Conservation (phyloP, 2,888 invertebrate species). For the Campoletis raptor region DNA sequence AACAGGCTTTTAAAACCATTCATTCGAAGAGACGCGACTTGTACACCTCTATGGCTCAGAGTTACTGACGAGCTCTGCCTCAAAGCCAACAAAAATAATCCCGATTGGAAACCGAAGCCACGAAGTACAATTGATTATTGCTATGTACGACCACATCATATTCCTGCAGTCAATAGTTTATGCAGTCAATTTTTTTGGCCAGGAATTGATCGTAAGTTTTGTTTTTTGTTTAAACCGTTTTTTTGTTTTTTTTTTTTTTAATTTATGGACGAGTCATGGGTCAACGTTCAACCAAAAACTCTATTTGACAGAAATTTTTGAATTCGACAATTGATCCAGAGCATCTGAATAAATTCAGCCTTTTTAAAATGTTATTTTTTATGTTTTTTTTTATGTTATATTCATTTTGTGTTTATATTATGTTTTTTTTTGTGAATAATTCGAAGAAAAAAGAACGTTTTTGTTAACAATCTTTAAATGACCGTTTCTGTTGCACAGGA, state of each 20-base stretch:
- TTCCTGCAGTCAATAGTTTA: slow-evolving; percentile 94
- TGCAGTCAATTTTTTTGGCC: slow-evolving; percentile 96
- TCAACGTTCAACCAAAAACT: not conserved
- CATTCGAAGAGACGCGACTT: slow-evolving; percentile 90
- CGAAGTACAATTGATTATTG: slow-evolving; percentile 92
- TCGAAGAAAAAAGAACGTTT: no score
- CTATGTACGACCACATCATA: slow-evolving; percentile 94
- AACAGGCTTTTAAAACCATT: slow-evolving; percentile 92
- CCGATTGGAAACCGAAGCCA: slow-evolving; percentile 84
- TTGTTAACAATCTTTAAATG: no score
- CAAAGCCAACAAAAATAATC: slow-evolving; percentile 85
- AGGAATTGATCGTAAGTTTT: slow-evolving; percentile 93
- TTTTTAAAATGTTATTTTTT: no score
- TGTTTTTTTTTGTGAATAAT: no score
- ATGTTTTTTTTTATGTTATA: no score
- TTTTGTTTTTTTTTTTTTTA: slow-evolving; percentile 11
- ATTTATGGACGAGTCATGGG: not conserved
- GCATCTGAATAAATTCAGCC: not conserved
- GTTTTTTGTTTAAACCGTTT: not conserved
- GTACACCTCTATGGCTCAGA: slow-evolving; percentile 90
- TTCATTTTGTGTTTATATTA: no score
- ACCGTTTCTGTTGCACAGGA: no score
- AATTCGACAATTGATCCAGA: not conserved
- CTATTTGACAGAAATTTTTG: not conserved
- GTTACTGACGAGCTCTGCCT: slow-evolving; percentile 89